Evolutionary conservation across 1,140 invertebrate genomes (phyloP), one percentile per base, ranked within the genome.

Genomic region (Drosophila lowei): DNA sequence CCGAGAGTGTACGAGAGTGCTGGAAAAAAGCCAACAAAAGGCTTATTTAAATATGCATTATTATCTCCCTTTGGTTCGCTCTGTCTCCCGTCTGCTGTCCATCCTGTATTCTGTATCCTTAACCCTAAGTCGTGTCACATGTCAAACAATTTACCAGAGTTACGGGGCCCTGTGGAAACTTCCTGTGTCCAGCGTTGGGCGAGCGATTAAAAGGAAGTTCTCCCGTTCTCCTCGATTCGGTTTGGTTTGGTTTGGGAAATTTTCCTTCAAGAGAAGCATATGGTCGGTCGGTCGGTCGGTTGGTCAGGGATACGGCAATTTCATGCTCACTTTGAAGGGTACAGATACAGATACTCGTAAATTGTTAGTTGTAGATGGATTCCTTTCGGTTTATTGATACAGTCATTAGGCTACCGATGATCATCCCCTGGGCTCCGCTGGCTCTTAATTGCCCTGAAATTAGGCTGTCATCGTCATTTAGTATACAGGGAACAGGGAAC

Each of bases 81-180:
- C 18, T 18, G 18, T 18, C 18, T 18, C 18, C 18, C 18, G 18
- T 18, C 18, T 18, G 1, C 18, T 1, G 18, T 18, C 18, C 18
- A 18, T 18, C 18, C 18, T 18, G 18, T 18, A 18, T n/a, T n/a
- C n/a, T n/a, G n/a, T 18, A 23, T 43, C 34, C 25, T 47, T 58
- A 25, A 56, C 50, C 63, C 48, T 77, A 77, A 77, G 74, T 77
- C 74, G 58, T 77, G 74, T 77, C 72, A 77, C 74, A 77, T 77
- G 74, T 77, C 72, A 77, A 38, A 77, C 57, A 55, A 44, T 63
- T 77, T 70, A 49, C 49, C 64, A 59, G 54, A 18, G 34, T 38
- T 38, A 68, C 50, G 8, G 9, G 42, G 25, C 25, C 50, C 3
- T 38, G 34, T 25, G 63, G 63, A 68, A 75, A 75, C 72, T 75